Evolutionary conservation across 2,113 vertebrate genomes (phyloP).

Genomic region (Tursiops truncatus): DNA sequence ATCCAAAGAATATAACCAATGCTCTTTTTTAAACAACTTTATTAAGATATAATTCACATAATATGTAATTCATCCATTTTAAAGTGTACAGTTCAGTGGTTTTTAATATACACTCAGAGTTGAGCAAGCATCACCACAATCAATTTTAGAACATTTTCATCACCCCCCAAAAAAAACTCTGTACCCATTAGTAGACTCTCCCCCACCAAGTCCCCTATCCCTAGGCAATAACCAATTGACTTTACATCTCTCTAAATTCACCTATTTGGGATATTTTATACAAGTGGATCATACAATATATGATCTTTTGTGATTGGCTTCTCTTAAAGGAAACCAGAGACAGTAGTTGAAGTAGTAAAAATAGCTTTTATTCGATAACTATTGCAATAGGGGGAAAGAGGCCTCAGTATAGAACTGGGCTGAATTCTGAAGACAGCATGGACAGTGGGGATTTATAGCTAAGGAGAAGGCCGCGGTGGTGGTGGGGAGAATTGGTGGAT

Average conservation of each 20-base stretch:
- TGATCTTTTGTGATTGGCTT: not conserved
- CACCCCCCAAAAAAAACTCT: not conserved
- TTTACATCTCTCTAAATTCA: not conserved
- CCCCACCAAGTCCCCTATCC: not conserved
- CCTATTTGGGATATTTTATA: not conserved
- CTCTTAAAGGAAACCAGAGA: constrained; percentile 16
- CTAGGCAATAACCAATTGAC: not conserved
- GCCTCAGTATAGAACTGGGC: not conserved
- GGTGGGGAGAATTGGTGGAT: not conserved
- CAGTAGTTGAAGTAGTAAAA: not conserved
- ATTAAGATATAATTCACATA: not conserved
- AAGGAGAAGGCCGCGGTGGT: not conserved
- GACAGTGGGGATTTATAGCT: not conserved
- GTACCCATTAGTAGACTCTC: not conserved
- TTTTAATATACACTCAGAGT: not conserved
- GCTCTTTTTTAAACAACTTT: not conserved
- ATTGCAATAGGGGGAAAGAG: not conserved
- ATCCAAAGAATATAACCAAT: not conserved
- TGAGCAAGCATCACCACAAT: not conserved
- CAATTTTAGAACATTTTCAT: not conserved
- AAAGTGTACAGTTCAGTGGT: not conserved
- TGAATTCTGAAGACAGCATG: not conserved
- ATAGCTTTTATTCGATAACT: not conserved
- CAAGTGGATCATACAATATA: not conserved
- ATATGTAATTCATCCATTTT: not conserved